Base-by-base conservation (phyloP, 1,140 invertebrate species). In the Bombus soroeensis region DNA sequence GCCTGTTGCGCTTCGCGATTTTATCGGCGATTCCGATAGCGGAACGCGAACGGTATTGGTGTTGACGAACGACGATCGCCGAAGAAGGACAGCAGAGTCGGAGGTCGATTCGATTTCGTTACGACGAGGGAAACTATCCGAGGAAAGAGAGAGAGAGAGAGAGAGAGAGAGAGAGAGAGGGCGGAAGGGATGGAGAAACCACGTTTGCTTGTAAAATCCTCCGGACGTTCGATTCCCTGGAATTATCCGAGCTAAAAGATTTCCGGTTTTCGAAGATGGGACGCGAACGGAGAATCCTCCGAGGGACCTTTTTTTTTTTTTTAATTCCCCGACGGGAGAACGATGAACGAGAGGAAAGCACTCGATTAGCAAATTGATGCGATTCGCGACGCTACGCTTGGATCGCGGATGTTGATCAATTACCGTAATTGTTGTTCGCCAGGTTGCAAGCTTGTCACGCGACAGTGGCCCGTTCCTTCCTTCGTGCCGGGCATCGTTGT, bases 371-470 rank as follows among this genome's bases (percentile, higher is more conserved):
- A 81, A 91, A 91, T 86, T 88, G 83, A 90, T 73, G 70, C 41
- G 76, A 43, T 68, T 76, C 59, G 32, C 62, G 83, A 68, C 66
- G 71, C 18, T 78, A 13, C 57, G 43, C 71, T 86, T 86, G 74
- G 87, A 86, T 82, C 83, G 73, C 39, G 79, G 71, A 88, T 90
- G 86, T 88, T 81, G 89, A 90, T 91, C 86, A 90, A 91, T 91
- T 91, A 91, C 81, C 70, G 81, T 90, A 88, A 82, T 87, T 84
- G 87, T 81, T 43, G 37, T 75, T 82, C 47, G 34, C 72, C 66
- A 59, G 41, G 57, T 81, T 78, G 70, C 34, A 41, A 43, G 64
- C 22, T 78, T 34, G 89, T 86, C 88, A 90, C 82, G 86, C 89
- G 83, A 89, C 57, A 62, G 43, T 12, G 28, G 22, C 75, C 41